Conservation (phyloP, 2,888 invertebrate genomes). For the Syrphus vitripennis region DNA sequence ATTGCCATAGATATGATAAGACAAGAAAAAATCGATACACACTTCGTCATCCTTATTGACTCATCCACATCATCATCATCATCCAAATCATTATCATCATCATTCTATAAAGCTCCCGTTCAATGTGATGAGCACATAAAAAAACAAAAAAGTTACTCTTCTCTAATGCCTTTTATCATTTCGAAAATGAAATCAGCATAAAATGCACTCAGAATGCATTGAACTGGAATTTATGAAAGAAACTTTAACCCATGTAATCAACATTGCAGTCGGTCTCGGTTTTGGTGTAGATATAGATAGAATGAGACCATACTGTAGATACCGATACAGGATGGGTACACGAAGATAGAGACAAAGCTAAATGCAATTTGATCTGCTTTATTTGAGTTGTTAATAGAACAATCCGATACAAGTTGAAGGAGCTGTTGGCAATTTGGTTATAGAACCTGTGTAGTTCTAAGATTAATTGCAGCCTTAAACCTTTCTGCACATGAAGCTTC, state of each 20-base stretch:
- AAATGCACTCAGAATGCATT: constrained; percentile 39
- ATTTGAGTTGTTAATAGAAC: constrained; percentile 1
- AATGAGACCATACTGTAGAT: not conserved
- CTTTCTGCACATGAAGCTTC: no score
- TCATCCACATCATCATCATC: not conserved
- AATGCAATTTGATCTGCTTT: constrained; percentile 11
- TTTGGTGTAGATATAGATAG: not conserved
- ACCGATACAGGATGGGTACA: not conserved
- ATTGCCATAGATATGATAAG: constrained; percentile 4
- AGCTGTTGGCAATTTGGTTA: not conserved
- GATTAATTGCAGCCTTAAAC: no score
- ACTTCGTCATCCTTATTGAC: constrained; percentile 1
- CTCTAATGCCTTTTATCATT: not conserved
- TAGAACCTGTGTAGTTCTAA: no score
- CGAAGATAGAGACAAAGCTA: not conserved
- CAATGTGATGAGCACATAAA: not conserved
- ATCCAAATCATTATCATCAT: not conserved
- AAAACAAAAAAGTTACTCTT: not conserved
- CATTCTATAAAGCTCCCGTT: constrained; percentile 23
- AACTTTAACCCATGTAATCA: constrained; percentile 47
- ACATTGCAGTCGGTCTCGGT: not conserved
- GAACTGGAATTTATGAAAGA: constrained; percentile 38
- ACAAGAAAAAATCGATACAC: constrained; percentile 50
- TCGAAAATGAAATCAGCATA: constrained; percentile 34
- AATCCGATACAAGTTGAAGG: not conserved